Conservation (phyloP, 2,113 vertebrate species). For the Ictidomys tridecemlineatus region DNA sequence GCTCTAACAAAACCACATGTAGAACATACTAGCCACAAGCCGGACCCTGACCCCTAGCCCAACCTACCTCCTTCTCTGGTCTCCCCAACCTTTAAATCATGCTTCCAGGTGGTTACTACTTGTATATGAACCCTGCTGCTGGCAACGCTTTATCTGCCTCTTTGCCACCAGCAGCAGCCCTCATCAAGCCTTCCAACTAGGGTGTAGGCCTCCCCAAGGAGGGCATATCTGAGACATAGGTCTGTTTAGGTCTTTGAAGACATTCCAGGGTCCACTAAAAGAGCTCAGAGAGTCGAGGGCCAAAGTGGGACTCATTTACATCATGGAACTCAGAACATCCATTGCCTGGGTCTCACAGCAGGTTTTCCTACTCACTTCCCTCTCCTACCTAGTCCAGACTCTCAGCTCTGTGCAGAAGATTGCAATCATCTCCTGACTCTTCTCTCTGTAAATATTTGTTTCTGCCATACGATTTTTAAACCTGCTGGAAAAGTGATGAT, state of each 20-base stretch:
- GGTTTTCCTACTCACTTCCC: too few relatives aligned
- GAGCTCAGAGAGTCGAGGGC: background rate
- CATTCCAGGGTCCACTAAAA: background rate
- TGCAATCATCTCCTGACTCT: background rate
- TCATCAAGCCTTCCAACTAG: background rate
- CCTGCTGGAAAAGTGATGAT: background rate
- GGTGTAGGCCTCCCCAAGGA: background rate
- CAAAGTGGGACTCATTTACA: background rate
- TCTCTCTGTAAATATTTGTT: background rate
- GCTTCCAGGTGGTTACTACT: background rate
- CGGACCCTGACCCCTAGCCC: background rate
- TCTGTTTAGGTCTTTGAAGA: background rate
- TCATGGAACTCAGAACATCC: background rate
- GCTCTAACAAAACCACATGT: background rate
- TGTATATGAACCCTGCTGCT: background rate
- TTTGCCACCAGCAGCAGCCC: background rate
- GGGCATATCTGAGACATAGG: background rate
- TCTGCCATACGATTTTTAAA: background rate
- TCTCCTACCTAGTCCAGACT: background rate
- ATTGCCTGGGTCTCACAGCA: background rate
- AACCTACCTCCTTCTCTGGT: background rate
- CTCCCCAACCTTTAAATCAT: background rate
- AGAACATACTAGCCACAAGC: background rate
- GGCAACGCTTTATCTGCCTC: background rate
- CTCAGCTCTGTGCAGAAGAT: background rate